Evolutionary conservation across 2,113 vertebrate genomes (phyloP).

Genomic region (Collichthys lucidus): DNA sequence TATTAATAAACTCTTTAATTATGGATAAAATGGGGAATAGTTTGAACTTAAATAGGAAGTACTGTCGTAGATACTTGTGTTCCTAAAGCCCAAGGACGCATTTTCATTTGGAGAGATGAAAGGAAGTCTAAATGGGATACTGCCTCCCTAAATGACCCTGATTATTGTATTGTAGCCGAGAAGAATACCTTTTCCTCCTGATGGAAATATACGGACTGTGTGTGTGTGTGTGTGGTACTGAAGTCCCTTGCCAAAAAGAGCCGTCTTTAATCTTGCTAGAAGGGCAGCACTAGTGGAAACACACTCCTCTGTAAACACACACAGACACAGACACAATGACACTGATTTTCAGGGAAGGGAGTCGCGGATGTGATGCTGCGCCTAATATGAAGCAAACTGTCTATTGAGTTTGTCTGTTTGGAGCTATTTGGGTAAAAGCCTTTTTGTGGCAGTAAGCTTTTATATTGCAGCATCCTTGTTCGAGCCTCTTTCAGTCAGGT

Average conservation of each 20-base stretch:
- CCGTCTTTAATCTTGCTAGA: conserved; percentile 18
- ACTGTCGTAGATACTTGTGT: background rate
- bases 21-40: too few relatives aligned
- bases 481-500: background rate
- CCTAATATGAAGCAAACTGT: background rate
- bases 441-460: background rate
- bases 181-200: background rate
- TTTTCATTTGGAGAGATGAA: background rate
- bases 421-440: background rate
- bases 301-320: conserved; percentile 1
- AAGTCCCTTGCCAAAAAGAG: background rate
- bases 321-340: background rate
- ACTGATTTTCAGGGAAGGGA: background rate
- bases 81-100: background rate
- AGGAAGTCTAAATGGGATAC: background rate
- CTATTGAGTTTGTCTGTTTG: background rate
- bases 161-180: background rate
- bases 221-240: conserved; percentile 8
- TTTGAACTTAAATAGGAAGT: background rate
- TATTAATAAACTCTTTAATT: too few relatives aligned
- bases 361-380: background rate
- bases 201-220: too few relatives aligned
- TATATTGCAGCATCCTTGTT: background rate
- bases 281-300: background rate
- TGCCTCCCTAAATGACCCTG: background rate